Base-by-base conservation (phyloP, 64 coral and sea anemone species). In the Montipora foliosa region DNA sequence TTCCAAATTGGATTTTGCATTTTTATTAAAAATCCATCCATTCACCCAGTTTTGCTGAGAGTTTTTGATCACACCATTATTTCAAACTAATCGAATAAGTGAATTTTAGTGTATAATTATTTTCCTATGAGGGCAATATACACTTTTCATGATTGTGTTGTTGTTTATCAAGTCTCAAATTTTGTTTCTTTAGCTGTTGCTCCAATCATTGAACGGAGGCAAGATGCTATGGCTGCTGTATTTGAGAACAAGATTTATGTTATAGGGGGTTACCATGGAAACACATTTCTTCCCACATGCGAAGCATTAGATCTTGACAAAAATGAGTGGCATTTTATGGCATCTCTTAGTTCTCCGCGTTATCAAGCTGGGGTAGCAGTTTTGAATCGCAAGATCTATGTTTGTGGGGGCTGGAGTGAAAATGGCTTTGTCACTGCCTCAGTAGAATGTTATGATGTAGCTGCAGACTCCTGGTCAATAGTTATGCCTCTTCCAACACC, bases 371-470 rank as follows among this genome's bases (percentile, higher is more conserved):
- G 97, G 5, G 90, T 91, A 67, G 95, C 97, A 75, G 95, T 94
- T 8, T 74, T 99, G 12, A 94, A 92, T 62, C 91, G 82, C 44
- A 96, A 93, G 52, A 99, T 99, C 21, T 99, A 96, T 67, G 93
- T 99, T 17, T 99, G 97, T 92, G 97, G 97, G 4, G 97, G 97
- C 0, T 99, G 97, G 97, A 93, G 81, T 59, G 97, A 93, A 11
- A 87, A 83, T 22, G 97, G 97, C 9, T 50, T 84, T 9, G 97
- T 92, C 6, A 74, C 94, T 8, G 83, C 89, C 47, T 81, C 89
- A 4, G 97, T 99, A 12, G 97, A 96, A 48, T 96, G 95, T 81
- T 99, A 99, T 78, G 94, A 99, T 59, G 87, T 96, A 4, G 47
- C 66, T 6, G 92, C 92, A 44, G 85, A 99, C 62, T 84, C 88